A percentile compares a stretch with the other conserved stretches of the same genome.
phyloP scores from a whole-genome alignment of 2,113 vertebrate genomes.

The Elephas maximus region DNA sequence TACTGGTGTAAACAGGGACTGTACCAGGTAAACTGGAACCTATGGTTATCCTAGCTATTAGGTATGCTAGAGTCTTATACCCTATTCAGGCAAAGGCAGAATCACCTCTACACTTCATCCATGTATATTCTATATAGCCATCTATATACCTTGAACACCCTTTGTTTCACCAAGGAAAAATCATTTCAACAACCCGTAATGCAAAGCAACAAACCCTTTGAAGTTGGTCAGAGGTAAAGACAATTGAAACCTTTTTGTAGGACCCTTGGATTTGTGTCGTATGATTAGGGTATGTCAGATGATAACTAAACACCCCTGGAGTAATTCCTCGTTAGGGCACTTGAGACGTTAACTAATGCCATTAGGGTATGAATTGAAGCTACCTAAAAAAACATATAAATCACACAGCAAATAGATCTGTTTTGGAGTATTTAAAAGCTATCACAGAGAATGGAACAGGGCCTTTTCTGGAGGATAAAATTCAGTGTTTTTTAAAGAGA shows the following conservation, averaged over 20 bases:
- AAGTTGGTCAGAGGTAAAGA: not conserved
- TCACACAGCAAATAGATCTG: not conserved
- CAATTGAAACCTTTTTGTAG: constrained; percentile 5
- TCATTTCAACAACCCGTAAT: not conserved
- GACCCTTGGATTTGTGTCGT: not conserved
- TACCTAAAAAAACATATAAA: not conserved
- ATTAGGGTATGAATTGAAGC: not conserved
- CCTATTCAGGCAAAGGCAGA: not conserved
- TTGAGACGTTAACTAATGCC: not conserved
- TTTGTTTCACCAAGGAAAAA: not conserved
- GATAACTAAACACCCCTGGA: not conserved
- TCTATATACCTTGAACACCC: not conserved
- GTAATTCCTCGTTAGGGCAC: not conserved
- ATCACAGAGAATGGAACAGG: not conserved
- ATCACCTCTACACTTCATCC: not conserved
- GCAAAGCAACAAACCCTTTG: not conserved
- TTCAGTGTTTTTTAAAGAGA: not conserved
- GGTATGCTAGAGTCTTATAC: not conserved
- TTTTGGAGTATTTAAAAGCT: not conserved
- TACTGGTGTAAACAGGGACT: not conserved
- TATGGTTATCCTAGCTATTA: rapidly evolving
- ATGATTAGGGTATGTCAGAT: not conserved
- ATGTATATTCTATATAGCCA: too few species aligned
- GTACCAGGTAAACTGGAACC: not conserved
- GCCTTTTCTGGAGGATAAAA: constrained; percentile 41